A percentile compares a stretch with the other conserved stretches of the same genome.
These are phyloP conservation scores for Amazona guildingii DNA, from an alignment of 2,113 vertebrate species.

Conservation along the genomic window DNA sequence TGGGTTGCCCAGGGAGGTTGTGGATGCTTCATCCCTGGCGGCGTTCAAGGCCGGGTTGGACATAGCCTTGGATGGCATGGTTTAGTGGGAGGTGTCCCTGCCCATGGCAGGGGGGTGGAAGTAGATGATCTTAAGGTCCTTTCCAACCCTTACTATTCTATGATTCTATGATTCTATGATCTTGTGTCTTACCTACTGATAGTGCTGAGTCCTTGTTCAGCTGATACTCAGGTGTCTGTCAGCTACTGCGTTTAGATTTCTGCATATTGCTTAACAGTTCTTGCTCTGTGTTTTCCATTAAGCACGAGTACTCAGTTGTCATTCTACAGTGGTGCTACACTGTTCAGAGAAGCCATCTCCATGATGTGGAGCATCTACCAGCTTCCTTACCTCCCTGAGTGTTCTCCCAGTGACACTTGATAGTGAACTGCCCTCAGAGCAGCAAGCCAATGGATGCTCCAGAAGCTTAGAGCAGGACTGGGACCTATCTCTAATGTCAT, in stretches of 20 bases:
- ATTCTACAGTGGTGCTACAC: not conserved
- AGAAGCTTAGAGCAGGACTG: not conserved
- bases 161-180: too few species aligned
- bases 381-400: not conserved
- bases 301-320: fast-evolving
- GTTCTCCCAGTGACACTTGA: not conserved
- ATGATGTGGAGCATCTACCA: not conserved
- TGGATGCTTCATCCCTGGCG: too few species aligned
- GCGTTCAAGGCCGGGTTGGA: too few species aligned
- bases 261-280: too few species aligned
- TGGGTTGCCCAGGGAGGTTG: too few species aligned
- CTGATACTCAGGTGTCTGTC: not conserved
- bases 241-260: not conserved
- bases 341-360: not conserved
- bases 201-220: not conserved
- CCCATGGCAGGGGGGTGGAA: too few species aligned
- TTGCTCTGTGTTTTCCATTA: not conserved
- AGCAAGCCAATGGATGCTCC: not conserved
- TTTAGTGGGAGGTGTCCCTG: too few species aligned
- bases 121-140: too few species aligned
- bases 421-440: not conserved
- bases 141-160: too few species aligned
- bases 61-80: too few species aligned
- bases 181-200: not conserved
- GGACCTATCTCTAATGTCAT: not conserved